phyloP scores from a whole-genome alignment of 2,888 invertebrate genomes.

The Lasioglossum zephyrum region DNA sequence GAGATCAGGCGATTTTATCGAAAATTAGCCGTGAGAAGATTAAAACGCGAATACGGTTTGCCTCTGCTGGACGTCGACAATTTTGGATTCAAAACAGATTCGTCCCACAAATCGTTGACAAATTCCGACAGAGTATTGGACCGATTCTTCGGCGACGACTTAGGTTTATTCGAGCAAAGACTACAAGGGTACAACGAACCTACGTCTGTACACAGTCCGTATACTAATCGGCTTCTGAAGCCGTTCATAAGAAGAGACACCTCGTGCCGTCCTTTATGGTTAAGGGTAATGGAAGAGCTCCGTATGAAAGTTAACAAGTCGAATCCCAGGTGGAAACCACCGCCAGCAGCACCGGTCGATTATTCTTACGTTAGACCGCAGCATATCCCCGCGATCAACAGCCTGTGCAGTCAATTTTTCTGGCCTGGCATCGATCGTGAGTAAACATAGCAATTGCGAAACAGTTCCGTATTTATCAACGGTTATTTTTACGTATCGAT shows the following conservation, averaged over 20 bases:
- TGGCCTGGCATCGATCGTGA: conserved; percentile 97
- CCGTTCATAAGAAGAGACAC: conserved; percentile 93
- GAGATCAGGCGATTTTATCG: conserved; percentile 85
- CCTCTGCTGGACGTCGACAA: conserved; percentile 87
- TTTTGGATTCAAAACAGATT: conserved; percentile 65
- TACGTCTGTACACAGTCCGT: conserved; percentile 88
- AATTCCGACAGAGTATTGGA: conserved; percentile 77
- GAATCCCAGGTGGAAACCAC: conserved; percentile 81
- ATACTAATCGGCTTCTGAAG: conserved; percentile 90
- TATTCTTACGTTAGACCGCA: conserved; percentile 95
- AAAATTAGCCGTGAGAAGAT: conserved; percentile 86
- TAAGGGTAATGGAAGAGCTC: conserved; percentile 89
- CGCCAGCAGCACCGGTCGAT: conserved; percentile 89
- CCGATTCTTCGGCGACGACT: conserved; percentile 76
- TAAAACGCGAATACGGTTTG: conserved; percentile 86
- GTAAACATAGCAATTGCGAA: conserved; percentile 76
- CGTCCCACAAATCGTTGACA: conserved; percentile 53
- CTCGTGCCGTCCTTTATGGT: conserved; percentile 89
- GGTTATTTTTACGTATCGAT: conserved; percentile 14
- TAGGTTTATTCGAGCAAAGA: conserved; percentile 80
- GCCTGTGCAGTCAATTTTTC: conserved; percentile 92
- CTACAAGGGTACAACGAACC: conserved; percentile 86
- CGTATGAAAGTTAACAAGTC: conserved; percentile 85
- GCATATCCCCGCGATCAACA: conserved; percentile 95
- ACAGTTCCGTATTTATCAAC: not conserved